These are phyloP conservation scores for Yasuhikotakia modesta DNA, from an alignment of 2,797 vertebrate species.

Conservation along the genomic window DNA sequence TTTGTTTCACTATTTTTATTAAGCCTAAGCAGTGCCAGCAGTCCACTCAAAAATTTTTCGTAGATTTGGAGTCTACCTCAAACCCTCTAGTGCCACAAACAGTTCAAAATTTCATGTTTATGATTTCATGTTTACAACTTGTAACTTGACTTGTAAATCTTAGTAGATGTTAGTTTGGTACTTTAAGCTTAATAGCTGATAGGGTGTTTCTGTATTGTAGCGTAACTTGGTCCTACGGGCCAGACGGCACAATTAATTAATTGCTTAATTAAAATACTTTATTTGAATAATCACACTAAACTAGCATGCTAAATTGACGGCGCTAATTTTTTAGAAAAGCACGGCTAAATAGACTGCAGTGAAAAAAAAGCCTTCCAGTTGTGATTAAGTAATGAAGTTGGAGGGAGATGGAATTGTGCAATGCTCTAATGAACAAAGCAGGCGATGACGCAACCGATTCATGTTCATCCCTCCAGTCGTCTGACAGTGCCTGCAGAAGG, in stretches of 20 bases:
- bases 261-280: not conserved
- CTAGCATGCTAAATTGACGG: not conserved
- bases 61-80: too few relatives aligned
- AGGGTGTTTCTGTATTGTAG: too few relatives aligned
- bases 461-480: constrained; percentile 23
- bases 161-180: too few relatives aligned
- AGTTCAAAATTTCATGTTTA: too few relatives aligned
- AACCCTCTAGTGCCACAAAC: too few relatives aligned
- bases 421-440: not conserved
- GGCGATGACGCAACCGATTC: not conserved
- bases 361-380: not conserved
- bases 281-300: not conserved
- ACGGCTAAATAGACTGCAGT: not conserved
- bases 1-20: too few relatives aligned
- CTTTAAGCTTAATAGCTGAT: not conserved
- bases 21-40: too few relatives aligned
- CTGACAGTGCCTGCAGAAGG: constrained; percentile 35
- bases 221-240: not conserved
- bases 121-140: too few relatives aligned
- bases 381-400: constrained; percentile 22
- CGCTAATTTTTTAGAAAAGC: too few relatives aligned
- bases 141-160: too few relatives aligned
- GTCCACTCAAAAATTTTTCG: too few relatives aligned
- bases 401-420: not conserved
- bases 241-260: not conserved